These are phyloP conservation scores for Amblyjoppa fuscipennis DNA, from an alignment of 2,888 invertebrate species.

Conservation along the genomic window DNA sequence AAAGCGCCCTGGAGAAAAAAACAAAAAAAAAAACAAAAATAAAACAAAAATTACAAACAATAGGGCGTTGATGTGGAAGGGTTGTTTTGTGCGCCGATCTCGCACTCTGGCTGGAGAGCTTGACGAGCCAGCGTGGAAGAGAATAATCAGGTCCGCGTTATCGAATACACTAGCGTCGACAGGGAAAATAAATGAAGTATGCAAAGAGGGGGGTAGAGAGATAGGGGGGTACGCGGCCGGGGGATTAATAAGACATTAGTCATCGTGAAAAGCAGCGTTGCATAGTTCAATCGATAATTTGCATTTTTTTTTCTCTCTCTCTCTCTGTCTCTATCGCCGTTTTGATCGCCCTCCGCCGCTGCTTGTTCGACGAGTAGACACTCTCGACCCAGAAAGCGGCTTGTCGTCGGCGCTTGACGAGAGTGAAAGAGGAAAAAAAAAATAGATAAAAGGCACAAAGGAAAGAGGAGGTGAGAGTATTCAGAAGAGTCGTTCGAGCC, in stretches of 20 bases:
- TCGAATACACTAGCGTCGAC: neutral
- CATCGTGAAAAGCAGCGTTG: constrained; percentile 69
- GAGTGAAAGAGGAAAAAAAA: neutral
- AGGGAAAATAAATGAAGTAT: neutral
- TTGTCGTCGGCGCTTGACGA: constrained; percentile 20
- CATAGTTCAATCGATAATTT: constrained; percentile 72
- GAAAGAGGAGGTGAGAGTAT: constrained; percentile 5
- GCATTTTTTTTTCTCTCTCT: constrained; percentile 56
- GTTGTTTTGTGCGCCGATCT: neutral
- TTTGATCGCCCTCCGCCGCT: constrained; percentile 11
- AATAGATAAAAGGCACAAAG: constrained; percentile 19
- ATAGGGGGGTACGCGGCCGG: neutral
- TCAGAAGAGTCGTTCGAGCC: constrained; percentile 7
- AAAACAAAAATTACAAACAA: neutral
- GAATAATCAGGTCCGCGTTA: constrained; percentile 1
- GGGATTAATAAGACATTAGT: constrained; percentile 68
- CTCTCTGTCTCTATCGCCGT: neutral
- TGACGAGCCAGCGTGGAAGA: neutral
- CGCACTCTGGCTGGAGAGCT: neutral
- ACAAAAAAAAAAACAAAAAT: no score
- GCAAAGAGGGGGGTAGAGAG: neutral
- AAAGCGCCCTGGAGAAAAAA: neutral
- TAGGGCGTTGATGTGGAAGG: neutral
- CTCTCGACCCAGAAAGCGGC: constrained; percentile 57
- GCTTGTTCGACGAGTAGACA: constrained; percentile 12